Evolutionary conservation across 2,113 vertebrate genomes (phyloP), one percentile per base, ranked within the genome.

Genomic region (Dicerorhinus sumatrensis): DNA sequence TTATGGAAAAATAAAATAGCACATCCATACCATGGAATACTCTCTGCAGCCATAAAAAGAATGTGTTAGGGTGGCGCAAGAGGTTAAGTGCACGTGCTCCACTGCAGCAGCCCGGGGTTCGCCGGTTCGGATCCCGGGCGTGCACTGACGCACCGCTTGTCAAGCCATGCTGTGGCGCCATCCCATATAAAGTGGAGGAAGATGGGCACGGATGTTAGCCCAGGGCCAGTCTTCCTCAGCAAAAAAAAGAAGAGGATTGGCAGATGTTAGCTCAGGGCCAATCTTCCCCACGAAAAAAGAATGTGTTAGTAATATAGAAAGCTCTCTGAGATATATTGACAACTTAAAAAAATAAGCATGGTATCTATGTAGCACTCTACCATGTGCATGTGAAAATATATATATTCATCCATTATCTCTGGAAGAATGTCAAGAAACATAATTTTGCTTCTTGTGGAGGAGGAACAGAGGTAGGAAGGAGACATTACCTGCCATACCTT

Each of bases 1-100:
- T 51, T 79, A 42, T 60, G 60, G 33, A 54, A 86, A 96, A 79
- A 88, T 76, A 80, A 89, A 82, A 73, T 82, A 73, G 60, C 48
- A 88, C 25, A 80, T 69, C 8, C 25, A 62, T 33, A 6, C 29
- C 46, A 29, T 75, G 14, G 27, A 69, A 56, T 69, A 89, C 36
- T 58, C 36, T 58, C 62, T 36, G 63, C 6, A 56, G 73, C 51
- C 65, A 51, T 54, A 39, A 96, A 69, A 96, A 48, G 48, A 48
- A 48, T 48, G 48, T 48, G 42, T 63, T 83, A 42, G 27, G 42
- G 42, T 42, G 42, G 42, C 5, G 42, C 42, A 42, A 42, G 42
- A 42, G 42, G 42, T 42, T 42, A 42, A 42, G 42, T 42, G 42
- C 42, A 42, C 5, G 42, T 5, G 42, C 42, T 42, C 42, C 42